Percentiles rank a stretch among this genome's conserved stretches.
Evolutionary conservation across 2,888 invertebrate species (phyloP).

Genomic region (Drosophila leonis): DNA sequence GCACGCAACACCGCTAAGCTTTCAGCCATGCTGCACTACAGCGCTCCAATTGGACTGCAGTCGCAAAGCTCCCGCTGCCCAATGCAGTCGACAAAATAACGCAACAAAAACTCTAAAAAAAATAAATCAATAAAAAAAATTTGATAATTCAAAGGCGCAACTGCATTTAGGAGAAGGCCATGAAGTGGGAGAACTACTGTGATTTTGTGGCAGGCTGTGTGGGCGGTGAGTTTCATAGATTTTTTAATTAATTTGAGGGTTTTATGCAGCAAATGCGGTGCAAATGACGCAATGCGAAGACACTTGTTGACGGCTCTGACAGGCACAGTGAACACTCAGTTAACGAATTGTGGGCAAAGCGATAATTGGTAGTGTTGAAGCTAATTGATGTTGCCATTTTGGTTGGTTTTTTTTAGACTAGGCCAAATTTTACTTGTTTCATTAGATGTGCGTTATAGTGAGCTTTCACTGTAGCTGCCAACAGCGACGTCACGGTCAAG

Average conservation of each 20-base stretch:
- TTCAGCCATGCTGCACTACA: conserved; percentile 27
- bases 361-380: neutral
- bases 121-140: conserved; percentile 62
- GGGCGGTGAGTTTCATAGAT: conserved; percentile 86
- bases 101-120: conserved; percentile 7
- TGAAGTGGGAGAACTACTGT: conserved; percentile 84
- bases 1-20: conserved; percentile 30
- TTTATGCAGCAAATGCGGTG: neutral
- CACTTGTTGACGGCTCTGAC: conserved; percentile 61
- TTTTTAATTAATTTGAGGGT: neutral
- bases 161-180: conserved; percentile 47
- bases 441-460: neutral
- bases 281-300: conserved; percentile 67
- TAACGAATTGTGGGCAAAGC: neutral
- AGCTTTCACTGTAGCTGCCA: conserved; percentile 1
- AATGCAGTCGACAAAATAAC: conserved; percentile 52
- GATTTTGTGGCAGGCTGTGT: conserved; percentile 88
- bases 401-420: no score
- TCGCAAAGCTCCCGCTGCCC: conserved; percentile 42
- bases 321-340: neutral
- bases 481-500: conserved; percentile 73
- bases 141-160: neutral
- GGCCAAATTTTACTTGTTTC: no score
- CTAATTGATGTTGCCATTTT: neutral
- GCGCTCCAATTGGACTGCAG: conserved; percentile 50